Base-by-base conservation (phyloP, 2,797 vertebrate species). In the Onychomys torridus region DNA sequence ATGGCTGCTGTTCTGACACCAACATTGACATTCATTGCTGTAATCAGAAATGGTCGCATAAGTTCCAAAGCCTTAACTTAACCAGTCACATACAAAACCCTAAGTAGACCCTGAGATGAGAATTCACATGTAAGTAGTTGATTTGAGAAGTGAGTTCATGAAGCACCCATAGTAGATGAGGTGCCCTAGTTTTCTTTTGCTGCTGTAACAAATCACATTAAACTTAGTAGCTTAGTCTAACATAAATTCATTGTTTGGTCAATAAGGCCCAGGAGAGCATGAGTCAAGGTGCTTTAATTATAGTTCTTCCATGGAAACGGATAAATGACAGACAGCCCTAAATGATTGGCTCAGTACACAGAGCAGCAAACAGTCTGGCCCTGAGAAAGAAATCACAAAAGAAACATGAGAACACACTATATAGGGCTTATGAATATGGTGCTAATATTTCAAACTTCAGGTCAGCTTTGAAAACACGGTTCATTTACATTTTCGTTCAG, bases 1-100 rank as follows among this genome's bases (percentile, higher is more conserved):
- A 99, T 99, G 6, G 99, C 99, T 71, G 99, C 99, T 5, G 99
- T 98, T 89, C 99, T 99, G 95, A 99, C 99, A 2, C 99, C 99
- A 97, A 99, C 99, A 95, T 99, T 99, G 97, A 99, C 99, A 98
- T 99, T 99, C 99, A 99, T 99, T 92, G 99, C 99, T 99, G 98
- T 69, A 98, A 98, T 94, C 25, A 95, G 49, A 97, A 97, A 96
- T 46, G 73, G 69, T 27, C 73, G 92, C 21, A 61, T 86, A 76
- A 32, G 40, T 69, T 92, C 61, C 92, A 52, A 90, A 85, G 91
- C 14, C 9, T 89, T 59, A 69, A 52, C 46, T 71, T 17, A 65
- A 75, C 25, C 69, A 93, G 40, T 3, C 10, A 49, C 9, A 32
- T n/a, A 29, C 43, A 1, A 76, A 87, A 91, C 73, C 86, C 9